Percentiles rank a stretch among this genome's conserved stretches.
These are phyloP conservation scores for Drosophila neonasuta DNA, from an alignment of 2,888 invertebrate genomes.

Conservation along the genomic window DNA sequence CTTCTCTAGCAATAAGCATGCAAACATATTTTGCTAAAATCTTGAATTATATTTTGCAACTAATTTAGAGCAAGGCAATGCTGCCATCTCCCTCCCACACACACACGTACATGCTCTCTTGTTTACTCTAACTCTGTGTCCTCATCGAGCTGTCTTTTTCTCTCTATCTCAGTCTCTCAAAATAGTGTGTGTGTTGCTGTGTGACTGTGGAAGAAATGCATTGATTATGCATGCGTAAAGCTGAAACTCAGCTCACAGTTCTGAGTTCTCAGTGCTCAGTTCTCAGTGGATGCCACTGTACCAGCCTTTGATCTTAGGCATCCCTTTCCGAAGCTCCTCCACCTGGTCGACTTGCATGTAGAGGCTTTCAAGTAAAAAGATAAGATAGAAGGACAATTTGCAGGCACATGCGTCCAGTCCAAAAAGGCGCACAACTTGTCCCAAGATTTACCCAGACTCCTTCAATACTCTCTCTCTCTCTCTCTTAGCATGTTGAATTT, in stretches of 20 bases:
- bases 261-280: slow-evolving; percentile 31
- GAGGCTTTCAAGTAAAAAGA: slow-evolving; percentile 72
- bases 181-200: slow-evolving; percentile 8
- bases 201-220: slow-evolving; percentile 63
- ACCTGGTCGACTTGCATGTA: slow-evolving; percentile 18
- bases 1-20: slow-evolving; percentile 23
- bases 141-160: slow-evolving; percentile 1
- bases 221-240: slow-evolving; percentile 76
- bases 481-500: slow-evolving; percentile 48
- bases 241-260: slow-evolving; percentile 52
- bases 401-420: slow-evolving; percentile 32
- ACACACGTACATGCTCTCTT: not conserved
- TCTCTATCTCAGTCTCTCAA: slow-evolving; percentile 1
- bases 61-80: slow-evolving; percentile 54
- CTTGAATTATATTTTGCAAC: slow-evolving; percentile 67
- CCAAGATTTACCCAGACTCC: slow-evolving; percentile 68
- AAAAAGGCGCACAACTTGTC: slow-evolving; percentile 37
- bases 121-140: slow-evolving; percentile 8
- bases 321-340: slow-evolving; percentile 30
- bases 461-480: not conserved
- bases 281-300: slow-evolving; percentile 34
- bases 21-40: slow-evolving; percentile 45
- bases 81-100: slow-evolving; percentile 13
- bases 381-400: slow-evolving; percentile 67
- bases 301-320: slow-evolving; percentile 55